Conservation (phyloP, 2,113 vertebrate species). For the Mesocricetus auratus region DNA sequence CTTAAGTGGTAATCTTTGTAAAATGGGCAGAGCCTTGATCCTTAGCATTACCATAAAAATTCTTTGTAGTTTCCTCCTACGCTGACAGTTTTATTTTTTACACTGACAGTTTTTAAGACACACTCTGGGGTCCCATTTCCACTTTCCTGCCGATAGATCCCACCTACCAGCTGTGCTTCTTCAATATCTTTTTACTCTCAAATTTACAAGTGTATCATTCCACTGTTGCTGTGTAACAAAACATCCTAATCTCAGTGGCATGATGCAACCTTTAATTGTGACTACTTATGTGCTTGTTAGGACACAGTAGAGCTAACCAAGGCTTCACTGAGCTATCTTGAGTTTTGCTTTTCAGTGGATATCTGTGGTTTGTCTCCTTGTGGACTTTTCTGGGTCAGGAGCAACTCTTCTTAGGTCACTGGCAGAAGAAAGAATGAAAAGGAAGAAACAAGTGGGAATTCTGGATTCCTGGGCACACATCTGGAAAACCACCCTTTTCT, state of each 20-base stretch:
- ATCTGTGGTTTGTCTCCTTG: not conserved
- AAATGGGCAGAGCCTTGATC: not conserved
- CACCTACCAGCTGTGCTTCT: not conserved
- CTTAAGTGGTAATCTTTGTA: not conserved
- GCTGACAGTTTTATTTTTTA: not conserved
- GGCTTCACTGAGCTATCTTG: not conserved
- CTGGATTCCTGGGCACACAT: not conserved
- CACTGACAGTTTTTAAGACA: too few relatives aligned
- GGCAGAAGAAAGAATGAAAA: not conserved
- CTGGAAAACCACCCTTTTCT: not conserved
- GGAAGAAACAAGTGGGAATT: not conserved
- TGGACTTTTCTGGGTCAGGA: not conserved
- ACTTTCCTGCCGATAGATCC: not conserved
- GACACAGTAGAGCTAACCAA: not conserved
- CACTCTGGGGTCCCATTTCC: not conserved
- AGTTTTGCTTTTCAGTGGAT: not conserved
- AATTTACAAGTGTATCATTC: not conserved
- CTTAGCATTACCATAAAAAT: not conserved
- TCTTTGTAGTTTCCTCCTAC: not conserved
- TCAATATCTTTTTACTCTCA: not conserved
- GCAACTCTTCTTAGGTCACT: not conserved
- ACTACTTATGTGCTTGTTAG: too few relatives aligned
- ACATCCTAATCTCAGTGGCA: not conserved
- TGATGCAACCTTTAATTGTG: rapidly evolving
- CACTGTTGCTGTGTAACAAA: not conserved